Evolutionary conservation across 1,140 invertebrate genomes (phyloP).

Genomic region (Hylaeus volcanicus): DNA sequence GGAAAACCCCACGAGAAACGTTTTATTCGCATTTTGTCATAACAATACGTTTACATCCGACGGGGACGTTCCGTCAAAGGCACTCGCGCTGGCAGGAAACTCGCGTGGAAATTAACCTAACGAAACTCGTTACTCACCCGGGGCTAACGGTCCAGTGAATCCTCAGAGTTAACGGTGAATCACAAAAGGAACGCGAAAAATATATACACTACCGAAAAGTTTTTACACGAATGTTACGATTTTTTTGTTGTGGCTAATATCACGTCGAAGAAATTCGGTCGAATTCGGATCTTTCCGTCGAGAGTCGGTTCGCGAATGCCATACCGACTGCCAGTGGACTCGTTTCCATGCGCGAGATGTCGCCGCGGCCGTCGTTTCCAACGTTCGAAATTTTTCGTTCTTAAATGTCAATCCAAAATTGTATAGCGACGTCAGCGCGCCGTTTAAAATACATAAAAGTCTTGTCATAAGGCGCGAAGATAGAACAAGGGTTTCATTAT

Average conservation of each 20-base stretch:
- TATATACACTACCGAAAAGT: conserved; percentile 65
- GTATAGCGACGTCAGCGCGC: conserved; percentile 45
- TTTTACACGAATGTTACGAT: conserved; percentile 71
- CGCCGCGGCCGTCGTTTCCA: conserved; percentile 5
- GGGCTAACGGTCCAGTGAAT: conserved; percentile 28
- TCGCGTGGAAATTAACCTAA: conserved; percentile 50
- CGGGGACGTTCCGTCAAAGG: conserved; percentile 54
- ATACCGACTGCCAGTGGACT: conserved; percentile 25
- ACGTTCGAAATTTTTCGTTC: conserved; percentile 27
- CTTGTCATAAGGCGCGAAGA: conserved; percentile 6
- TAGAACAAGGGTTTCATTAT: background rate
- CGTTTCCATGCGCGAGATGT: conserved; percentile 18
- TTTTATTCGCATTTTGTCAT: conserved; percentile 49
- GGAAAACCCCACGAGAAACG: conserved; percentile 37
- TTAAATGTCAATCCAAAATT: conserved; percentile 51
- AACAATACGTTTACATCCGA: conserved; percentile 67
- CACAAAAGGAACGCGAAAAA: conserved; percentile 53
- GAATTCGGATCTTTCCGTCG: conserved; percentile 59
- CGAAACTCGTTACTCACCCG: conserved; percentile 49
- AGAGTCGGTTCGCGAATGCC: conserved; percentile 21
- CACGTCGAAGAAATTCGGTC: conserved; percentile 72
- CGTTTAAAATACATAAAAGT: conserved; percentile 18
- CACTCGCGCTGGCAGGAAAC: conserved; percentile 50
- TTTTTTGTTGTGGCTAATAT: conserved; percentile 77
- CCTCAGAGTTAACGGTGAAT: conserved; percentile 22